phyloP scores from a whole-genome alignment of 2,888 invertebrate genomes.

The Antitype chi region DNA sequence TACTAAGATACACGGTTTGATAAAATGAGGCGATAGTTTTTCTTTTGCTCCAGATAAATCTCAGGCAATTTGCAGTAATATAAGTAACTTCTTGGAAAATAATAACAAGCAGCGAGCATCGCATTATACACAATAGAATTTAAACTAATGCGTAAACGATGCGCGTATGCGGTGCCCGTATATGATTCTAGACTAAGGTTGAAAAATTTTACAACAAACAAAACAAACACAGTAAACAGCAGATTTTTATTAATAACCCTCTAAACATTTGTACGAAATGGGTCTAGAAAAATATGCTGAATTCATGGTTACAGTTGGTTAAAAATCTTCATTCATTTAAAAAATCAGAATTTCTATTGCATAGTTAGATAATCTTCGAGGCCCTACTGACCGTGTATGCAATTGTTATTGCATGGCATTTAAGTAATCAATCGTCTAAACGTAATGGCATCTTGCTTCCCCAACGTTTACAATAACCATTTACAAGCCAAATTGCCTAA shows the following conservation, averaged over 20 bases:
- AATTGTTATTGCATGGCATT: conserved; percentile 10
- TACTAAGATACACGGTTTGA: background rate
- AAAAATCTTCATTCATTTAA: background rate
- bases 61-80: background rate
- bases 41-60: background rate
- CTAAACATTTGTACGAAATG: too few species aligned
- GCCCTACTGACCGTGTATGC: background rate
- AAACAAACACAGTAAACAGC: too few species aligned
- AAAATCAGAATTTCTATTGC: background rate
- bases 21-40: background rate
- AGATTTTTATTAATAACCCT: too few species aligned
- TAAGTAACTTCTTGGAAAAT: background rate
- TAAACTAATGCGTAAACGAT: too few species aligned
- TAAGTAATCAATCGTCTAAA: conserved; percentile 33
- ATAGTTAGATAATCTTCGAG: background rate
- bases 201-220: too few species aligned
- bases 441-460: conserved; percentile 20
- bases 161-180: too few species aligned
- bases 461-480: conserved; percentile 21
- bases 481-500: conserved; percentile 28
- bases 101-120: too few species aligned
- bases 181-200: too few species aligned
- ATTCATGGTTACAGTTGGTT: too few species aligned
- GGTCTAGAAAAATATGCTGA: too few species aligned
- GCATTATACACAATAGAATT: background rate